These are phyloP conservation scores for Arremon aurantiirostris DNA, from an alignment of 2,797 vertebrate species.

Conservation along the genomic window DNA sequence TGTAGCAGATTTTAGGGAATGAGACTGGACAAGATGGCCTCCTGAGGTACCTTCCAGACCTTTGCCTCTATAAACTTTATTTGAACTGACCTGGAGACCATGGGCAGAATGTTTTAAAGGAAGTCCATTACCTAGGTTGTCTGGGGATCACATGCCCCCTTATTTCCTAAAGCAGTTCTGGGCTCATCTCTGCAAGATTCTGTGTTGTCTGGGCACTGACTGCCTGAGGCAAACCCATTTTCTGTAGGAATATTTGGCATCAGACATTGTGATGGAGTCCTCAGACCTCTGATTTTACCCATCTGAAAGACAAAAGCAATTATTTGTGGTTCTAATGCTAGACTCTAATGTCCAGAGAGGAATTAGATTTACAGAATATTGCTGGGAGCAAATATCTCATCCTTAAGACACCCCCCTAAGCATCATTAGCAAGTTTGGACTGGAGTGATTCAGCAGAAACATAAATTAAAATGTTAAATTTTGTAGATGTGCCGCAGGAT, in stretches of 20 bases:
- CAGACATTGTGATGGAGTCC: neutral
- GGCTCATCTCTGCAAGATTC: neutral
- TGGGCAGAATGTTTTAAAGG: neutral
- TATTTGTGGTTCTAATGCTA: neutral
- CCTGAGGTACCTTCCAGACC: neutral
- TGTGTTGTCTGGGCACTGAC: neutral
- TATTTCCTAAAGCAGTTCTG: neutral
- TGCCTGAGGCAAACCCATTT: neutral
- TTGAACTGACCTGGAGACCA: neutral
- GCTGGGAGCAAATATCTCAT: neutral
- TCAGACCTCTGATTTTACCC: neutral
- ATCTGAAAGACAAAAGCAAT: neutral
- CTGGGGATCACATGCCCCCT: neutral
- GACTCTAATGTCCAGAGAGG: neutral
- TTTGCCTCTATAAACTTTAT: neutral
- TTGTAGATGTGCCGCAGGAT: neutral
- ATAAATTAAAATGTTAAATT: neutral
- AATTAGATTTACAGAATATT: neutral
- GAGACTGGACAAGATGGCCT: neutral
- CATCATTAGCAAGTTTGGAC: neutral
- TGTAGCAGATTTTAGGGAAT: neutral
- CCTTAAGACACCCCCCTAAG: neutral
- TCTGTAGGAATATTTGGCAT: neutral
- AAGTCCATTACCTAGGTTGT: neutral
- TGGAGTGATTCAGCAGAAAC: neutral